Evolutionary conservation across 2,888 invertebrate genomes (phyloP), one percentile per base, ranked within the genome.

Genomic region (Dioctria rufipes): DNA sequence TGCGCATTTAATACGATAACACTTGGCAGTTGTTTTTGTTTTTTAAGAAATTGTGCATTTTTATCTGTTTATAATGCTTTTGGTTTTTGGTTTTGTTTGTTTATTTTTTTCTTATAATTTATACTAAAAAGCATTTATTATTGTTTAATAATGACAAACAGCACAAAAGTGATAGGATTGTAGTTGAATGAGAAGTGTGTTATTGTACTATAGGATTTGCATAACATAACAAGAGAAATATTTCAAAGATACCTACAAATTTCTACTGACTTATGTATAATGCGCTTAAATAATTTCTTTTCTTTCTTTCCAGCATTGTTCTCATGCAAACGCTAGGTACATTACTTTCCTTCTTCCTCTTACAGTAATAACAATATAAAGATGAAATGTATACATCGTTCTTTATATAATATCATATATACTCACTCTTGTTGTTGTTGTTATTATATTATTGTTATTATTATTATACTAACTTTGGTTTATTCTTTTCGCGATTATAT

Each of bases 21-120:
- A 75, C 58, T 58, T 75, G 73, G 73, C 73, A 75, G 73, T 75
- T 65, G 42, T 65, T 65, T 65, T 42, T 65, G 42, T 65, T n/a
- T 69, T 71, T 71, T 71, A 51, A 25, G 69, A 71, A 71, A 71
- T 71, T 71, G 69, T 71, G 69, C 69, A 71, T 6, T n/a, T 71
- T 71, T 49, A 49, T 51, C 51, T 49, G 4, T 4, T 66, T 4
- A n/a, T 8, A 42, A 43, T 37, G 5, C 37, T 4, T 66, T 66
- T 42, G 42, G 6, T 11, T 42, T 66, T 11, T 43, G 6, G n/a
- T n/a, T 66, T 3, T 13, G 66, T 66, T 9, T 66, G 3, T 40
- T 66, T 13, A 9, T 46, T 13, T 71, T 6, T n/a, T n/a, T 5
- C 37, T n/a, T 9, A 11, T 66, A 9, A 43, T 42, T 61, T 37